Evolutionary conservation across 2,113 vertebrate species (phyloP).

Genomic region (Eurystomus gularis): DNA sequence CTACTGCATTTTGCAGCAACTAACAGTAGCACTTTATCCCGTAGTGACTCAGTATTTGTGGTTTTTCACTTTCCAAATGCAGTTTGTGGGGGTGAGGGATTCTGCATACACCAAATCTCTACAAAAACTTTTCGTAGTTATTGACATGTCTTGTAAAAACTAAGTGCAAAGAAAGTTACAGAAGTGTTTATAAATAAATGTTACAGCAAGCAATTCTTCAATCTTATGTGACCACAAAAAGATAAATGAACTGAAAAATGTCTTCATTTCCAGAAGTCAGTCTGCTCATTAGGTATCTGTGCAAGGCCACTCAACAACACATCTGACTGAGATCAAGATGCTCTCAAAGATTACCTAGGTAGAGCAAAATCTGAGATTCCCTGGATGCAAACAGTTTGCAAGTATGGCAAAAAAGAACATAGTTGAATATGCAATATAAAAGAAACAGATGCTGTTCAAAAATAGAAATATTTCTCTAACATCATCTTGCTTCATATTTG

Average conservation of each 20-base stretch:
- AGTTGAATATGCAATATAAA: background rate
- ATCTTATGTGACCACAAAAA: background rate
- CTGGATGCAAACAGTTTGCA: background rate
- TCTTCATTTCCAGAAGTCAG: background rate
- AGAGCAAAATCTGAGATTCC: background rate
- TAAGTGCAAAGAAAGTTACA: background rate
- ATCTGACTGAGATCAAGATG: background rate
- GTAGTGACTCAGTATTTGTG: background rate
- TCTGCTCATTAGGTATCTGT: background rate
- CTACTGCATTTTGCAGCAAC: background rate
- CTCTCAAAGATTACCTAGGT: background rate
- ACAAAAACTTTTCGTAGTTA: background rate
- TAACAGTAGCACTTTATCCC: background rate
- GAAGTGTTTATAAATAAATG: background rate
- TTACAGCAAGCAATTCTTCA: background rate
- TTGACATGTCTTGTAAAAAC: background rate
- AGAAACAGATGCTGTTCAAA: background rate
- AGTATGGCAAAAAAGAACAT: background rate
- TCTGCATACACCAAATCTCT: background rate
- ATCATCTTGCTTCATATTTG: background rate
- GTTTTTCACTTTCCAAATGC: background rate
- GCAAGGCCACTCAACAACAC: background rate
- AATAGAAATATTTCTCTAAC: background rate
- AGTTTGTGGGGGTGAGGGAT: background rate
- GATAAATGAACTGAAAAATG: background rate